Conservation (phyloP, 2,888 invertebrate genomes). For the Gastracanthus pulcherrimus region DNA sequence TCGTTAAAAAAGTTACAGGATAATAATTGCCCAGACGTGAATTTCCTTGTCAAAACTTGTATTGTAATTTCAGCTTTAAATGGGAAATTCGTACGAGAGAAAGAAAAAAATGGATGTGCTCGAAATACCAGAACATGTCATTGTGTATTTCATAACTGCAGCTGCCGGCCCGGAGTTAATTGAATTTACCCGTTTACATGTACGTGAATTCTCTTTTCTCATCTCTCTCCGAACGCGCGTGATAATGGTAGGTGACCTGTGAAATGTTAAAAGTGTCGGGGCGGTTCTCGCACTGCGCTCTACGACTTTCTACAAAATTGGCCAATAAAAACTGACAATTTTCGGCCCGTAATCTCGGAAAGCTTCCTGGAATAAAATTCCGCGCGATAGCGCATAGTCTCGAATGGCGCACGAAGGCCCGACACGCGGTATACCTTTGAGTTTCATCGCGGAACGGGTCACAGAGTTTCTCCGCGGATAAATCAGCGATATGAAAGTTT, state of each 20-base stretch:
- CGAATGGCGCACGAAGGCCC: not conserved
- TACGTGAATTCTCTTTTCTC: not conserved
- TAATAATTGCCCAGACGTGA: conserved; percentile 29
- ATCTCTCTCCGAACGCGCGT: not conserved
- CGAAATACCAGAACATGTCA: conserved; percentile 33
- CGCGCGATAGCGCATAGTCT: not conserved
- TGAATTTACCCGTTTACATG: conserved; percentile 12
- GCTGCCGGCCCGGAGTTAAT: not conserved
- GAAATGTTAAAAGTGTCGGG: not conserved
- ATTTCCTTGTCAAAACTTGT: conserved; percentile 29
- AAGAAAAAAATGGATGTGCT: conserved; percentile 23
- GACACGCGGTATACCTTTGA: not conserved
- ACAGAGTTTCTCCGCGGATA: conserved; percentile 53
- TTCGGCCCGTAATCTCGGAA: conserved; percentile 25
- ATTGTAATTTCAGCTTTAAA: not conserved
- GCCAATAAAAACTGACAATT: conserved; percentile 45
- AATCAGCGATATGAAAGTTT: conserved; percentile 52
- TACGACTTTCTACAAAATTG: conserved; percentile 52
- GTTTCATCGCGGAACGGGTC: conserved; percentile 18
- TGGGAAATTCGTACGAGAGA: conserved; percentile 20
- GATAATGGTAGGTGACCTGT: not conserved
- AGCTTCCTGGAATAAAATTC: conserved; percentile 43
- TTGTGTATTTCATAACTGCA: conserved; percentile 41
- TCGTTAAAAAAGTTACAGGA: conserved; percentile 17
- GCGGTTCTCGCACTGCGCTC: not conserved